Base-by-base conservation (phyloP, 2,797 vertebrate species). In the Enteromius unitaeniatus region DNA sequence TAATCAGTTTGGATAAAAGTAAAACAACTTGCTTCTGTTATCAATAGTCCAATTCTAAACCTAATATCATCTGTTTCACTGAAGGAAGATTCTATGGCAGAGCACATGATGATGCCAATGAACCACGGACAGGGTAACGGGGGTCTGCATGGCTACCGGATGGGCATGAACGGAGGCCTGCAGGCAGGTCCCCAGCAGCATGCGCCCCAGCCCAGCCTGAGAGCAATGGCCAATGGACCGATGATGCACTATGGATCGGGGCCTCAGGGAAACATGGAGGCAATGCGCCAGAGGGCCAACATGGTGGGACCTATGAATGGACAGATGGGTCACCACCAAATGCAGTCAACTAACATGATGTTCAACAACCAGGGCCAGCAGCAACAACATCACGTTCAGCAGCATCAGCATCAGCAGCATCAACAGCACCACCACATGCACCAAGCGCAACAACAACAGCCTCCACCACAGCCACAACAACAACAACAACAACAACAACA, bases 81-180 rank as follows among this genome's bases (percentile, higher is more conserved):
- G 11, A 69, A 90, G 91, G 90, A 89, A 92, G 91, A 92, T 90
- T 93, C 90, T 85, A 99, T 99, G 97, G 96, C 96, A 10, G 98
- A 99, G 90, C 97, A 97, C 89, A 95, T 98, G 95, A 97, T 99
- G 97, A 96, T 99, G 95, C 91, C 97, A 84, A 94, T 97, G 94
- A 96, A 96, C 94, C 97, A 97, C 91, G 91, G 93, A 0, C 93
- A 94, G 79, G 90, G 92, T 53, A 94, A 94, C 53, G 90, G 88
- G 60, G 92, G 95, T 91, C 94, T 97, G 90, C 96, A 96, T 90
- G 93, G 93, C 91, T 99, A 98, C 93, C 95, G 96, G 90, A 94
- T 98, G 96, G 95, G 96, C 85, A 95, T 96, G 93, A 96, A 93
- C 0, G 93, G 94, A 40, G 93, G 95, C 87, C 94, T 97, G 90